Evolutionary conservation across 53 echinoderm and acorn worm species (phyloP).

Genomic region (Echinarachnius parma): DNA sequence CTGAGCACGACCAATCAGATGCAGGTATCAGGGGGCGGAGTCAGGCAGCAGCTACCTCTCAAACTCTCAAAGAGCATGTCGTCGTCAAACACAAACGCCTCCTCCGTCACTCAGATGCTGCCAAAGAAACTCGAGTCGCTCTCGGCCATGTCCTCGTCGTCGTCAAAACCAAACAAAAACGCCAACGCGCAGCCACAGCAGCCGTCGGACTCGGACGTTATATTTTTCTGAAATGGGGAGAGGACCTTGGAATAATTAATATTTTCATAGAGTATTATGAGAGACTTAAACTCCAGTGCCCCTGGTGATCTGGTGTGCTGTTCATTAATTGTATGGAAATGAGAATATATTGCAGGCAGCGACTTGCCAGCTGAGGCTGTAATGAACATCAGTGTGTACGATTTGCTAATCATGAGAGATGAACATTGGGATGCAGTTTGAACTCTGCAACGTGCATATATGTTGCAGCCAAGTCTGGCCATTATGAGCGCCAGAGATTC

Average conservation of each 20-base stretch:
- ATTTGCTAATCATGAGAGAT: too few relatives aligned
- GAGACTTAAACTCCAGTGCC: too few relatives aligned
- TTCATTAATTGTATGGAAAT: too few relatives aligned
- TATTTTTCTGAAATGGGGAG: conserved; percentile 24
- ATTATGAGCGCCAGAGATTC: too few relatives aligned
- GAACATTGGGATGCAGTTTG: too few relatives aligned
- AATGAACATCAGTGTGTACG: too few relatives aligned
- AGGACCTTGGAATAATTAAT: neutral
- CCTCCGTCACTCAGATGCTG: conserved; percentile 69
- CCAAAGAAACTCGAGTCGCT: conserved; percentile 62
- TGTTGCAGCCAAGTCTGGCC: too few relatives aligned
- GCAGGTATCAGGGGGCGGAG: conserved; percentile 51
- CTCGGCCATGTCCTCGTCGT: conserved; percentile 4
- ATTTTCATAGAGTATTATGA: too few relatives aligned
- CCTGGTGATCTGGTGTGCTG: too few relatives aligned
- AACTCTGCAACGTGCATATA: too few relatives aligned
- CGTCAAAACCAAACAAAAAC: conserved; percentile 35
- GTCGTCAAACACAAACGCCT: conserved; percentile 24
- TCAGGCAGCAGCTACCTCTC: conserved; percentile 77
- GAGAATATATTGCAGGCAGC: too few relatives aligned
- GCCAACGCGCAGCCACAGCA: conserved; percentile 31
- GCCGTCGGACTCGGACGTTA: conserved; percentile 26
- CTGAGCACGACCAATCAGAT: conserved; percentile 90
- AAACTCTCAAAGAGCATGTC: conserved; percentile 71
- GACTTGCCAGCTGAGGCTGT: too few relatives aligned